Evolutionary conservation across 2,113 vertebrate genomes (phyloP).

Genomic region (Catharus minimus): DNA sequence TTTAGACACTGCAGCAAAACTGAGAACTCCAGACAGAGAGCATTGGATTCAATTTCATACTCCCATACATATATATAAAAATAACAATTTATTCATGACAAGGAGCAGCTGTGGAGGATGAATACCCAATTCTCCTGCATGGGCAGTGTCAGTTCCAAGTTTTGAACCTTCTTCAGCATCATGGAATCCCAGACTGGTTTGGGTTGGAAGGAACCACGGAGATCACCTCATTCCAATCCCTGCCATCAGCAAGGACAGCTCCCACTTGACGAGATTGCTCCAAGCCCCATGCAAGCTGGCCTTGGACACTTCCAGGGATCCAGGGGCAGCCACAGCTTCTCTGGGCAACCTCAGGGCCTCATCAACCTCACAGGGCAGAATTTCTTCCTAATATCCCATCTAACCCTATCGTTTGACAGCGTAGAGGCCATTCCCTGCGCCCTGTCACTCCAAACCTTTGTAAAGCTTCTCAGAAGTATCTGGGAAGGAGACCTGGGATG

Average conservation of each 20-base stretch:
- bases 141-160: not conserved
- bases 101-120: not conserved
- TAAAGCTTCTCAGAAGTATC: not conserved
- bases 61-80: accelerated
- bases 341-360: not conserved
- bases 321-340: not conserved
- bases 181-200: not conserved
- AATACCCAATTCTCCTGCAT: not conserved
- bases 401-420: not conserved
- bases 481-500: accelerated
- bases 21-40: not conserved
- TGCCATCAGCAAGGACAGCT: not conserved
- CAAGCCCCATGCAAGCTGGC: not conserved
- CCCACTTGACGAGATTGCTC: accelerated
- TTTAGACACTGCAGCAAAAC: not conserved
- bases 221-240: not conserved
- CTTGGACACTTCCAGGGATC: not conserved
- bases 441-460: no score
- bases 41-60: accelerated
- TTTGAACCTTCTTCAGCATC: not conserved
- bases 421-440: not conserved
- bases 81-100: not conserved
- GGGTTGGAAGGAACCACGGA: not conserved
- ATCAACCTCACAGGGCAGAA: accelerated
- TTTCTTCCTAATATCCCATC: not conserved